Conservation (phyloP, 2,797 vertebrate genomes). For the Linurgus olivaceus region DNA sequence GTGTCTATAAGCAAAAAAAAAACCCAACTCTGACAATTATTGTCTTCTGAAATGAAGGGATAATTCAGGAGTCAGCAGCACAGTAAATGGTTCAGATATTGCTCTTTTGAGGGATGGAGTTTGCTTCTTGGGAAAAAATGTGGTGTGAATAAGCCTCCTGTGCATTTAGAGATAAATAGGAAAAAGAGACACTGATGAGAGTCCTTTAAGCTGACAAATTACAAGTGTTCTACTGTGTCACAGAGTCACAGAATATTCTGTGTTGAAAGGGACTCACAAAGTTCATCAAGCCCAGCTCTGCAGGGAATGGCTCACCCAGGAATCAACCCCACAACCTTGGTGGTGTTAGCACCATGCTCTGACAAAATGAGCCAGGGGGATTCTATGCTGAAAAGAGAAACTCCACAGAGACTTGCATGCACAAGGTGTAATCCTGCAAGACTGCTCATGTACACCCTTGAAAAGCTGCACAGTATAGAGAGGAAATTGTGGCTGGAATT, state of each 20-base stretch:
- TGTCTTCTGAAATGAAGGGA: neutral
- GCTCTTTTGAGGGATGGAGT: neutral
- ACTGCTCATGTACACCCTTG: accelerated
- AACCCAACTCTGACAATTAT: neutral
- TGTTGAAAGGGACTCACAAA: neutral
- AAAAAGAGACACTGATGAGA: neutral
- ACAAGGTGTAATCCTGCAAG: neutral
- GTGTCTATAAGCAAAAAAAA: neutral
- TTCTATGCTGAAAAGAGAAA: neutral
- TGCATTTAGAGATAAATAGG: neutral
- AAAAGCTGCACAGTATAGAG: neutral
- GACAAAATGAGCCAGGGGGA: neutral
- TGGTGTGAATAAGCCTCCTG: neutral
- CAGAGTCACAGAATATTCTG: neutral
- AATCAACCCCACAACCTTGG: too few relatives aligned
- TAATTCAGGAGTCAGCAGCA: neutral
- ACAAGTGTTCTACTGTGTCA: neutral
- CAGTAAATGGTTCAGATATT: neutral
- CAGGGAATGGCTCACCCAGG: neutral
- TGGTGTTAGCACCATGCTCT: too few relatives aligned
- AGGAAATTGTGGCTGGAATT: neutral
- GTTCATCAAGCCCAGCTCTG: neutral
- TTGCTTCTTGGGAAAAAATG: neutral
- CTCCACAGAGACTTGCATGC: neutral
- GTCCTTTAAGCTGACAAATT: neutral